Base-by-base conservation (phyloP, 2,888 invertebrate species). In the Orthonevra nobilis region DNA sequence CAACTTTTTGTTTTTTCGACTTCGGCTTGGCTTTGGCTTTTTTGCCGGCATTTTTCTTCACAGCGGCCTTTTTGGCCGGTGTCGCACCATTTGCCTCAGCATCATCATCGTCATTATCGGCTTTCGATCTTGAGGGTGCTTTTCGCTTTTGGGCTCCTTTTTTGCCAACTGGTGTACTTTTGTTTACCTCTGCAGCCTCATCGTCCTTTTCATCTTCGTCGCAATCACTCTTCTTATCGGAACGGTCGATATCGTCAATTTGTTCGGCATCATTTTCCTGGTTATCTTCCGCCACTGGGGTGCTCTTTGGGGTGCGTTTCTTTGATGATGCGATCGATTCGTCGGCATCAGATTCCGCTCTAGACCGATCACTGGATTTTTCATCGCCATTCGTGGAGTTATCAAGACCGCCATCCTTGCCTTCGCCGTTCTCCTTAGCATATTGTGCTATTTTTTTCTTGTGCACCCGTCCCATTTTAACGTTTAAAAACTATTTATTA, bases 401-500 rank as follows among this genome's bases (percentile, higher is more conserved):
- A 40, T 72, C 81, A 15, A 63, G 54, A 3, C 46, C 20, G 9
- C 50, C 58, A 50, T 73, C 75, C 48, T 58, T 68, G 28, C 84
- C 83, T 46, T 84, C 84, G 9, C 84, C 83, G 77, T 84, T 86
- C 82, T 86, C 81, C 28, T 34, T 63, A 44, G 56, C 63, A 19
- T 83, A 84, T 64, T 86, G 85, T 14, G 84, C 83, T 30, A 84
- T 81, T 82, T 86, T 87, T 54, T 84, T 87, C 75, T 87, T 87
- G 40, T 86, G 86, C 20, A 85, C 81, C 68, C 87, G 85, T 9
- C 84, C 87, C 87, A 87, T n/a, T n/a, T n/a, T 87, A 7, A 2
- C 44, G 68, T n/a, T n/a, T n/a, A n/a, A n/a, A n/a, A n/a, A n/a
- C n/a, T n/a, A n/a, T n/a, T n/a, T n/a, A n/a, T n/a, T n/a, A n/a